These are phyloP conservation scores for Yoshiicerus persimilis DNA, from an alignment of 1,140 invertebrate species.

Conservation along the genomic window DNA sequence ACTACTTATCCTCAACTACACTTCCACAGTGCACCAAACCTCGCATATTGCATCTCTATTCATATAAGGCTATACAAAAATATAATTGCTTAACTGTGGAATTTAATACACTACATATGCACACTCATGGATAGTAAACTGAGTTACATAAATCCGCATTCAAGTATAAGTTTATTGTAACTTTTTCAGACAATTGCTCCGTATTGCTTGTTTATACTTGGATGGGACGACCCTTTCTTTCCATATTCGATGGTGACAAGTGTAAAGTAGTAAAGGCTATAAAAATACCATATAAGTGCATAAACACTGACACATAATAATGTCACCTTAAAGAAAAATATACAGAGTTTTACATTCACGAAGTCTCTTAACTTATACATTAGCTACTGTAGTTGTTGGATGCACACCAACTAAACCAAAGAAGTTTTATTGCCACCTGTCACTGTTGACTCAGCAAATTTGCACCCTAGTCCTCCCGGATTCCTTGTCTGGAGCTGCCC, in stretches of 20 bases:
- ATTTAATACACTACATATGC: neutral
- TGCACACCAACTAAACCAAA: constrained; percentile 22
- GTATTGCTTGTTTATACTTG: neutral
- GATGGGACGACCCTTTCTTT: neutral
- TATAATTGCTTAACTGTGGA: neutral
- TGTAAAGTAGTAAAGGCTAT: neutral
- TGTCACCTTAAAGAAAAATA: neutral
- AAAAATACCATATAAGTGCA: neutral
- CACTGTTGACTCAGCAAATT: constrained; percentile 50
- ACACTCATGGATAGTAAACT: neutral
- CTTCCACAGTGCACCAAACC: neutral
- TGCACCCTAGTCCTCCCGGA: constrained; percentile 27
- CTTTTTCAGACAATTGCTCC: neutral
- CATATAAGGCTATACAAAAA: no score
- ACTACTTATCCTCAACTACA: neutral
- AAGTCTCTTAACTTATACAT: neutral
- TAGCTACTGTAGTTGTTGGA: neutral
- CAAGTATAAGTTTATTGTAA: no score
- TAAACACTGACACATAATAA: neutral
- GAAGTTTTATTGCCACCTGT: constrained; percentile 48
- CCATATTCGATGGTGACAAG: neutral
- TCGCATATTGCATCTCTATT: no score
- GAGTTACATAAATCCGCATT: neutral
- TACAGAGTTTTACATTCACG: neutral
- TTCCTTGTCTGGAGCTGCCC: neutral